Evolutionary conservation across 2,797 vertebrate species (phyloP).

Genomic region (Enteromius trimaculatus): DNA sequence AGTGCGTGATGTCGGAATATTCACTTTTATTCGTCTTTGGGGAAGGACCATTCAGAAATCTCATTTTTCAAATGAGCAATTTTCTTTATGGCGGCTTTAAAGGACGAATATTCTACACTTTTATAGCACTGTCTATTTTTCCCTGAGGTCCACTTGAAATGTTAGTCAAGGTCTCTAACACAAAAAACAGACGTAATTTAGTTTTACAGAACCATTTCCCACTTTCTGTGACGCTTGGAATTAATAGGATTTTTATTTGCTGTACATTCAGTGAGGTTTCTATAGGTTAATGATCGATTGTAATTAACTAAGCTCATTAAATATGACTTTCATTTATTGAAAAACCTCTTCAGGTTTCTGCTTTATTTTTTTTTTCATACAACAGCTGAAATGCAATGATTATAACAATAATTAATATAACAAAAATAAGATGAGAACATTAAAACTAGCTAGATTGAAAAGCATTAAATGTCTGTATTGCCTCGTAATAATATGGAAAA

Average conservation of each 20-base stretch:
- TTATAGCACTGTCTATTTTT: conserved; percentile 31
- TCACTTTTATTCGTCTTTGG: conserved; percentile 34
- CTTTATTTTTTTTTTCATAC: not conserved
- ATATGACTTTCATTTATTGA: not conserved
- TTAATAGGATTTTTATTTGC: not conserved
- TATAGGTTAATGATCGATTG: conserved; percentile 1
- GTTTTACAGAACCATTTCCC: conserved; percentile 3
- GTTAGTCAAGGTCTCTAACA: conserved; percentile 38
- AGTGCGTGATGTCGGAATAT: conserved; percentile 17
- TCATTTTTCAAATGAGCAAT: conserved; percentile 42
- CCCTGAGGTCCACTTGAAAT: conserved; percentile 45
- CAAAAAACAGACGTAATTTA: conserved; percentile 19
- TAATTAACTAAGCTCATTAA: not conserved
- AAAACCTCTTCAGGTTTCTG: not conserved
- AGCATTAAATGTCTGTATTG: not conserved
- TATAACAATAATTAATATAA: not conserved
- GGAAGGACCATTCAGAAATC: conserved; percentile 34
- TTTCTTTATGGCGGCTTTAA: conserved; percentile 31
- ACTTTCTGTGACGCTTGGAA: conserved; percentile 2
- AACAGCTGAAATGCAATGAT: not conserved
- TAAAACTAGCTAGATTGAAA: not conserved
- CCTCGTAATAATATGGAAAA: not conserved
- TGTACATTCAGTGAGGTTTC: not conserved
- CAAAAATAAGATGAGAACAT: not conserved
- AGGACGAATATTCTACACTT: conserved; percentile 13